phyloP scores from a whole-genome alignment of 2,888 invertebrate species.

The Ichneumoninae sp. region DNA sequence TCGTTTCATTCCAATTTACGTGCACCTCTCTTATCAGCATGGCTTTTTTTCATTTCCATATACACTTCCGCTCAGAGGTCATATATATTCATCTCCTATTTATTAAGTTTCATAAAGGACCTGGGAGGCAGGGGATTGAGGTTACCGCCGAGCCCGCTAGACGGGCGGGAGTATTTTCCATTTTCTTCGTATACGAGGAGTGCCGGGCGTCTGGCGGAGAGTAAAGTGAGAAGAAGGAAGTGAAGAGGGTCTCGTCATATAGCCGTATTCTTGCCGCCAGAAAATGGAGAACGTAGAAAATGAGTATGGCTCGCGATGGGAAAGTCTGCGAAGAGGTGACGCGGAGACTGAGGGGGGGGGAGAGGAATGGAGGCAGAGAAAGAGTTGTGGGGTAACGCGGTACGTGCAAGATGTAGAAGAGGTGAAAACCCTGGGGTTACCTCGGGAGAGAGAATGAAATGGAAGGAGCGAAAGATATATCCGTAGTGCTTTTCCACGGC shows the following conservation, averaged over 20 bases:
- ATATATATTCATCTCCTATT: slow-evolving; percentile 76
- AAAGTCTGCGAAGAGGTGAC: slow-evolving; percentile 54
- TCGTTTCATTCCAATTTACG: slow-evolving; percentile 13
- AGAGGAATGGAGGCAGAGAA: slow-evolving; percentile 32
- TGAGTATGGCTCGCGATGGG: slow-evolving; percentile 74
- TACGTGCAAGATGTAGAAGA: slow-evolving; percentile 32
- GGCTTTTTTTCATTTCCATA: slow-evolving; percentile 12
- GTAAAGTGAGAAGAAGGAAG: slow-evolving; percentile 55
- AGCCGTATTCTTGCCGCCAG: slow-evolving; percentile 44
- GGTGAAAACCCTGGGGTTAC: slow-evolving; percentile 30
- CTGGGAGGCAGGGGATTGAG: slow-evolving; percentile 40
- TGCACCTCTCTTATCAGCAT: background rate
- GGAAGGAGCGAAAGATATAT: slow-evolving; percentile 36
- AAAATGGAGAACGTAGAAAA: slow-evolving; percentile 74
- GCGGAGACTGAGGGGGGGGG: no score
- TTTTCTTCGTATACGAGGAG: slow-evolving; percentile 77
- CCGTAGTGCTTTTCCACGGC: slow-evolving; percentile 60
- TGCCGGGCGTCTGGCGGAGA: slow-evolving; percentile 46
- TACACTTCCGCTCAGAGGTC: slow-evolving; percentile 30
- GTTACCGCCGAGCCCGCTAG: slow-evolving; percentile 39
- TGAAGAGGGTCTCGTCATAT: slow-evolving; percentile 62
- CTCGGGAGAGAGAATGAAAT: slow-evolving; percentile 45
- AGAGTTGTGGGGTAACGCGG: slow-evolving; percentile 68
- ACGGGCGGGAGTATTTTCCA: slow-evolving; percentile 77
- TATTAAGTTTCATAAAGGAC: slow-evolving; percentile 82